Conservation (phyloP, 1,140 invertebrate species). For the Trialeurodes vaporariorum region DNA sequence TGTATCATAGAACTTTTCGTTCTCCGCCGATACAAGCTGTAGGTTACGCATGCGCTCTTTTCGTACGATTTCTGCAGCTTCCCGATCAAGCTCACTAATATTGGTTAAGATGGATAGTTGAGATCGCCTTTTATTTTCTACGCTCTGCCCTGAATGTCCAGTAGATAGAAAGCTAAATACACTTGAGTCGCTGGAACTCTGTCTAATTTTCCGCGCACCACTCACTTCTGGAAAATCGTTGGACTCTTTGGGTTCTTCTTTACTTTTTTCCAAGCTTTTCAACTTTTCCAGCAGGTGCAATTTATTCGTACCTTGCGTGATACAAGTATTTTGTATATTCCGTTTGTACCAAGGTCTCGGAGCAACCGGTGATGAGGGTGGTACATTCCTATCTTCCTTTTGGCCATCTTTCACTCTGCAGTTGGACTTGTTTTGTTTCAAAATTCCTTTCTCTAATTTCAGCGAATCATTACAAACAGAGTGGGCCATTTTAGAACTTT, state of each 20-base stretch:
- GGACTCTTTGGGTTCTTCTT: slow-evolving; percentile 20
- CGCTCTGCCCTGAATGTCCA: neutral
- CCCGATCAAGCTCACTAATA: slow-evolving; percentile 65
- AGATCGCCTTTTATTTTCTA: slow-evolving; percentile 39
- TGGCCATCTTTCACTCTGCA: slow-evolving; percentile 10
- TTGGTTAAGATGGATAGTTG: slow-evolving; percentile 56
- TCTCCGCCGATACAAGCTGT: slow-evolving; percentile 30
- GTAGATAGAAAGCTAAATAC: neutral
- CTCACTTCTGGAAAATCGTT: slow-evolving; percentile 25
- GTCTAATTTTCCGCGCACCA: slow-evolving; percentile 1
- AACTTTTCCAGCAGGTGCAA: neutral
- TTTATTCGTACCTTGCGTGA: neutral
- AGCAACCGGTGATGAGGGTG: slow-evolving; percentile 33
- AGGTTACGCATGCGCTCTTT: slow-evolving; percentile 38
- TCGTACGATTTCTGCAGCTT: slow-evolving; percentile 60
- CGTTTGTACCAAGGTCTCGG: slow-evolving; percentile 55
- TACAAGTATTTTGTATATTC: slow-evolving; percentile 27
- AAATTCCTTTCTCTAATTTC: slow-evolving; percentile 37
- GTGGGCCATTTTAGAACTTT: slow-evolving; percentile 10
- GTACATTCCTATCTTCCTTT: slow-evolving; percentile 14
- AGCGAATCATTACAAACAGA: slow-evolving; percentile 35
- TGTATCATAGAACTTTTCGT: slow-evolving; percentile 27
- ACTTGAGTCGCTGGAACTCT: neutral
- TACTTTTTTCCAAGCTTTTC: slow-evolving; percentile 6
- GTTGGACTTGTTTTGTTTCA: slow-evolving; percentile 30